These are phyloP conservation scores for Antedon mediterranea DNA, from an alignment of 53 echinoderm and acorn worm genomes.

Conservation along the genomic window DNA sequence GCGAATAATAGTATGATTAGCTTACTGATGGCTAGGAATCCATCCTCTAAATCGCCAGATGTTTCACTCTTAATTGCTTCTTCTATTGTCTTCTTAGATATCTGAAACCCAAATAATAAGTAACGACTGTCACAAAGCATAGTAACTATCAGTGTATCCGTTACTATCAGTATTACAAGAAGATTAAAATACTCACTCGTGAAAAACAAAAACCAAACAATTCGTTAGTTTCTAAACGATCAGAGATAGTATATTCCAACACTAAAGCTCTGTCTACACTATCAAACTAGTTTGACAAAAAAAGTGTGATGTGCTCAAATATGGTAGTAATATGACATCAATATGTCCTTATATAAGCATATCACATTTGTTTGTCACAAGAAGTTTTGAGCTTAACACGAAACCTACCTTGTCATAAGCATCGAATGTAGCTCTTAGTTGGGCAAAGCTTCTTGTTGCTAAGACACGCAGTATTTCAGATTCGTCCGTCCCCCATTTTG, in stretches of 20 bases:
- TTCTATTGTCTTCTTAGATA: conserved; percentile 32
- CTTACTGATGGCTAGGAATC: conserved; percentile 38
- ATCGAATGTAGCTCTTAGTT: conserved; percentile 27
- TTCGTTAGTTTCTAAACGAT: too few species aligned
- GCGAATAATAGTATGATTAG: neutral
- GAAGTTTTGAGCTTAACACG: too few species aligned
- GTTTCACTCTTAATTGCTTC: conserved; percentile 48
- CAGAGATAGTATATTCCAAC: too few species aligned
- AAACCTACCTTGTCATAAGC: conserved; percentile 27
- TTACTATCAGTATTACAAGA: neutral
- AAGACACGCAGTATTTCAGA: conserved; percentile 28
- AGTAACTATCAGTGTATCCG: neutral
- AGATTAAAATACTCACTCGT: neutral
- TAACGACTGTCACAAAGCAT: neutral
- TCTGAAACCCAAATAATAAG: conserved; percentile 5
- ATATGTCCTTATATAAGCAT: too few species aligned
- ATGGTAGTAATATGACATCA: too few species aligned
- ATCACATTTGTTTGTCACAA: too few species aligned
- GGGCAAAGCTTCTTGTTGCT: conserved; percentile 21
- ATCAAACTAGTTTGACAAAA: too few species aligned
- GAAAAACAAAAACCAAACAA: too few species aligned
- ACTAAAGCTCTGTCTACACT: too few species aligned
- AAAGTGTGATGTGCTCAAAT: too few species aligned
- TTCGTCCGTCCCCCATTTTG: conserved; percentile 31
- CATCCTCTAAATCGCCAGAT: conserved; percentile 43